Conservation (phyloP, 1,140 invertebrate species). For the Hylaeus anthracinus region DNA sequence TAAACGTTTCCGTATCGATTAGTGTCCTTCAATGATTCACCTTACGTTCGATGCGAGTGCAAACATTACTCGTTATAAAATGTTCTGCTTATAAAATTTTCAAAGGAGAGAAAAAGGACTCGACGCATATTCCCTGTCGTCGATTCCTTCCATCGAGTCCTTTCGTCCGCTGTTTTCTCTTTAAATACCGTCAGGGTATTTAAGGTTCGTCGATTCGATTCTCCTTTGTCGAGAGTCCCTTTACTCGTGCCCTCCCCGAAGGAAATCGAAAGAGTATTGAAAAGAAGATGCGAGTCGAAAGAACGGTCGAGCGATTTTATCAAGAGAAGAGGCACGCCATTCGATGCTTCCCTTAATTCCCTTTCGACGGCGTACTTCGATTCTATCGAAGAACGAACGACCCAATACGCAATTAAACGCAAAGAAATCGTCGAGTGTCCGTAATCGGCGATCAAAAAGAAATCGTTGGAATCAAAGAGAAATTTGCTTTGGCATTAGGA, state of each 20-base stretch:
- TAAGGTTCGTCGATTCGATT: background rate
- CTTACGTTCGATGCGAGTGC: background rate
- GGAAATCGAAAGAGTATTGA: background rate
- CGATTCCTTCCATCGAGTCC: background rate
- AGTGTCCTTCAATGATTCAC: too few species aligned
- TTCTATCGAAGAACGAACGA: too few species aligned
- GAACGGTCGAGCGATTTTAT: background rate
- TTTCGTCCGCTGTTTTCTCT: background rate
- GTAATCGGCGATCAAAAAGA: too few species aligned
- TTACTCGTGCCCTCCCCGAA: background rate
- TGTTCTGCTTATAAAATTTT: too few species aligned
- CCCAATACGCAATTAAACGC: too few species aligned
- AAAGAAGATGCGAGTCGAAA: background rate
- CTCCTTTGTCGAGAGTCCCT: background rate
- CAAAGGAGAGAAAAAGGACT: background rate
- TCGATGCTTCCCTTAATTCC: too few species aligned
- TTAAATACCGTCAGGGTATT: background rate
- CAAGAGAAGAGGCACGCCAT: too few species aligned
- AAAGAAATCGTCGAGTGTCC: too few species aligned
- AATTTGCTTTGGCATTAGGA: too few species aligned
- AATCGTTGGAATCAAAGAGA: too few species aligned
- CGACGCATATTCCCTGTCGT: background rate
- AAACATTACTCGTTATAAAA: too few species aligned
- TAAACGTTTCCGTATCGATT: slow-evolving; percentile 25
- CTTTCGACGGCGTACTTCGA: too few species aligned